phyloP scores from a whole-genome alignment of 2,797 vertebrate genomes.

The Neomorphus geoffroyi region DNA sequence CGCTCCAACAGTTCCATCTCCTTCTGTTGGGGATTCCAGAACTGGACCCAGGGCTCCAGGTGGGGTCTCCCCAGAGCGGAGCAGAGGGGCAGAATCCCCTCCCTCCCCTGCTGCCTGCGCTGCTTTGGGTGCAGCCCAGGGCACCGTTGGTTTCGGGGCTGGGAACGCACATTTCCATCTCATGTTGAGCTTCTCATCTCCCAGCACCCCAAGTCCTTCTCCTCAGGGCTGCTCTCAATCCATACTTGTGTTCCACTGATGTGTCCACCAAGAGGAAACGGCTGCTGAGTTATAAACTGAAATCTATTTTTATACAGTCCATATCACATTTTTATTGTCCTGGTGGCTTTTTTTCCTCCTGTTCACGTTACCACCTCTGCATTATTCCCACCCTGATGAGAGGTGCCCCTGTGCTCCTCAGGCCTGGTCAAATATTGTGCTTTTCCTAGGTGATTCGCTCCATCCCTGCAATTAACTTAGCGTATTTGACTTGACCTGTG shows the following conservation, averaged over 20 bases:
- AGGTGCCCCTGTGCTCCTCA: background rate
- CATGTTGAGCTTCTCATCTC: too few species aligned
- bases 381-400: background rate
- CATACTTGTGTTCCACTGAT: rapidly evolving
- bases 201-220: too few species aligned
- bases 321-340: rapidly evolving
- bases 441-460: background rate
- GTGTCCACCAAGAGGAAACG: rapidly evolving
- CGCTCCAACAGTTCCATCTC: too few species aligned
- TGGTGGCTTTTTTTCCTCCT: background rate
- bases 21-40: too few species aligned
- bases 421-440: background rate
- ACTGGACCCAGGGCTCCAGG: too few species aligned
- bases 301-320: background rate
- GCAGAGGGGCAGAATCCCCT: too few species aligned
- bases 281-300: background rate
- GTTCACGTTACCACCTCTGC: background rate
- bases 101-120: too few species aligned
- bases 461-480: background rate
- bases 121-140: too few species aligned
- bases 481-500: background rate
- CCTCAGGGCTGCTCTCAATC: background rate
- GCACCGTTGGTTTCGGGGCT: too few species aligned
- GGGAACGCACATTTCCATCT: too few species aligned
- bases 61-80: too few species aligned